These are phyloP conservation scores for Champsocephalus gunnari DNA, from an alignment of 2,797 vertebrate species.

Conservation along the genomic window DNA sequence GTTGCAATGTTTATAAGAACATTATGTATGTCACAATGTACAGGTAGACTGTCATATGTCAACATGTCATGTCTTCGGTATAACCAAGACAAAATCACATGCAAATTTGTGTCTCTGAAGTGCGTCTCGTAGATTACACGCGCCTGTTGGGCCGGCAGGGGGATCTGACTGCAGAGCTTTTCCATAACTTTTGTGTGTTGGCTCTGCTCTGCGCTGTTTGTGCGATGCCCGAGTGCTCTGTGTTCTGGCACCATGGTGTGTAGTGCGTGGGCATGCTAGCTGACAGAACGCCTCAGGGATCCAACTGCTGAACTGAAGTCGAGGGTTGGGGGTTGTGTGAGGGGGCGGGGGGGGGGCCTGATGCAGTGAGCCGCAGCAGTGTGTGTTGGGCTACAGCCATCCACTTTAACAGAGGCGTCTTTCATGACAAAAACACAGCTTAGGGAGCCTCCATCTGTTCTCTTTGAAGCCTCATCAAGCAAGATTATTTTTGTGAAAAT, in stretches of 20 bases:
- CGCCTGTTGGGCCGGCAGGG: constrained; percentile 43
- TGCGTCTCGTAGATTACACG: constrained; percentile 39
- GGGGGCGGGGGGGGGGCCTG: constrained; percentile 18
- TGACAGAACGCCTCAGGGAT: constrained; percentile 72
- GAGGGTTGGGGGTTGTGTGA: constrained; percentile 56
- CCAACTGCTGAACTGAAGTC: constrained; percentile 67
- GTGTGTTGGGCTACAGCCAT: constrained; percentile 60
- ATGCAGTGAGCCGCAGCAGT: constrained; percentile 55
- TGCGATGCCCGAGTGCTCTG: constrained; percentile 58
- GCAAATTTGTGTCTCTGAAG: constrained; percentile 26
- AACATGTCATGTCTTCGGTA: constrained; percentile 7
- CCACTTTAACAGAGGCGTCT: constrained; percentile 58
- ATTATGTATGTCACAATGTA: neutral
- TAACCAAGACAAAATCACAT: constrained; percentile 31
- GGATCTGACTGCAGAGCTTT: constrained; percentile 57
- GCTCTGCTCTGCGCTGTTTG: constrained; percentile 64
- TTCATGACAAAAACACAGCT: constrained; percentile 62
- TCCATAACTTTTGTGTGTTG: constrained; percentile 67
- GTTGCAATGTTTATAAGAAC: neutral
- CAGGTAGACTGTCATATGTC: constrained; percentile 30
- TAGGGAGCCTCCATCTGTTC: constrained; percentile 59
- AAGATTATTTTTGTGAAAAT: constrained; percentile 40
- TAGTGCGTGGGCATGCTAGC: constrained; percentile 73
- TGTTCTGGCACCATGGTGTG: constrained; percentile 75
- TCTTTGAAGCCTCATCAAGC: constrained; percentile 54